These are phyloP conservation scores for Sarcophaga caerulescens DNA, from an alignment of 2,888 invertebrate genomes.

Conservation along the genomic window DNA sequence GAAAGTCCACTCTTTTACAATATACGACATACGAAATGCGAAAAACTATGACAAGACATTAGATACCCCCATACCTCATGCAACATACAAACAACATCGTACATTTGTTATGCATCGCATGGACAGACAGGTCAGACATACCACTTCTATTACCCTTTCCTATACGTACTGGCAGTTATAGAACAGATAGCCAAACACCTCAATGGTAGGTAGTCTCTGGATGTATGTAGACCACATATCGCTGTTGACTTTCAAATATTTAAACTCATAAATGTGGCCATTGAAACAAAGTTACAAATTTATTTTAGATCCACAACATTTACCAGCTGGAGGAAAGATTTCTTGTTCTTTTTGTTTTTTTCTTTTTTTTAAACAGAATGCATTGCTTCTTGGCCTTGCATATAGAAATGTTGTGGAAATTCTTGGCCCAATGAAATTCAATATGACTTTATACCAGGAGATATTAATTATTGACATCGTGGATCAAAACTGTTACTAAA, in stretches of 20 bases:
- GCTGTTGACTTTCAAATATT: slow-evolving; percentile 37
- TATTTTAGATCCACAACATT: slow-evolving; percentile 23
- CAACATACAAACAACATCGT: not conserved
- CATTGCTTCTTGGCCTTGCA: not conserved
- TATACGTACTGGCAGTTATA: not conserved
- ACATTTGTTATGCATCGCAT: not conserved
- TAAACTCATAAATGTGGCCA: slow-evolving; percentile 24
- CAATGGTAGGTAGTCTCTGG: too few relatives aligned
- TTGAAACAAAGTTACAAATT: slow-evolving; percentile 36
- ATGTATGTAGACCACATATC: not conserved
- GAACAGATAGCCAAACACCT: too few relatives aligned
- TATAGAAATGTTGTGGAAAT: slow-evolving; percentile 13
- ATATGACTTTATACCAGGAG: too few relatives aligned
- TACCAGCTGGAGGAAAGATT: slow-evolving; percentile 23
- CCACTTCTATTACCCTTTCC: not conserved
- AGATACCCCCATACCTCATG: slow-evolving; percentile 5
- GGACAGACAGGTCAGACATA: not conserved
- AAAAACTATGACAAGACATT: slow-evolving; percentile 56
- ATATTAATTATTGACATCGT: too few relatives aligned
- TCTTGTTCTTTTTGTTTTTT: not conserved
- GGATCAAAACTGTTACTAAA: too few relatives aligned
- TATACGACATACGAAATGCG: slow-evolving; percentile 52
- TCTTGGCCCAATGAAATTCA: not conserved
- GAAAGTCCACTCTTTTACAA: slow-evolving; percentile 67
- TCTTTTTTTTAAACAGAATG: not conserved